These are phyloP conservation scores for Cryptophagus acutangulus DNA, from an alignment of 2,888 invertebrate species.

Conservation along the genomic window DNA sequence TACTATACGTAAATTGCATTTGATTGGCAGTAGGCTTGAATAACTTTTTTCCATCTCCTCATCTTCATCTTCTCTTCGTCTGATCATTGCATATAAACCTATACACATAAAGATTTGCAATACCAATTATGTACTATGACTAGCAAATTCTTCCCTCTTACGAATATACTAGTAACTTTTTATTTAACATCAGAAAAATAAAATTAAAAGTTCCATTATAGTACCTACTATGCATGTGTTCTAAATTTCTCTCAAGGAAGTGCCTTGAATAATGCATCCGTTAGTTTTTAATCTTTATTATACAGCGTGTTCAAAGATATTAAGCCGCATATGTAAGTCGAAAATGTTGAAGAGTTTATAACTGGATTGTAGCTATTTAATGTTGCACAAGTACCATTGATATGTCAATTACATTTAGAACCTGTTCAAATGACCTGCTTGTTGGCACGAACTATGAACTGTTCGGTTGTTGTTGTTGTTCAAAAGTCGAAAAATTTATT, in stretches of 20 bases:
- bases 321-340: conserved; percentile 19
- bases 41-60: too few relatives aligned
- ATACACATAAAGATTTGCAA: conserved; percentile 16
- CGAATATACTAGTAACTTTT: conserved; percentile 10
- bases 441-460: conserved; percentile 38
- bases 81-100: too few relatives aligned
- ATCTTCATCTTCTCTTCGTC: too few relatives aligned
- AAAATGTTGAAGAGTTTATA: conserved; percentile 27
- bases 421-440: conserved; percentile 38
- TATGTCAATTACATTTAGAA: conserved; percentile 42
- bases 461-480: too few relatives aligned
- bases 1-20: too few relatives aligned
- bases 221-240: conserved; percentile 5
- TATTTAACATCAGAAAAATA: conserved; percentile 7
- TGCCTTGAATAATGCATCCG: conserved; percentile 21
- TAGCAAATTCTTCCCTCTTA: conserved; percentile 25
- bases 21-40: too few relatives aligned
- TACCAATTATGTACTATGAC: conserved; percentile 34
- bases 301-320: conserved; percentile 28
- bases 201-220: not conserved
- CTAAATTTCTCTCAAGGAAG: conserved; percentile 26
- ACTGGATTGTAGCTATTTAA: conserved; percentile 34
- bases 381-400: conserved; percentile 38
- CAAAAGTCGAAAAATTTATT: too few relatives aligned
- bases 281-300: conserved; percentile 28